Base-by-base conservation (phyloP, 2,113 vertebrate species). In the Tricholaema leucomelas region DNA sequence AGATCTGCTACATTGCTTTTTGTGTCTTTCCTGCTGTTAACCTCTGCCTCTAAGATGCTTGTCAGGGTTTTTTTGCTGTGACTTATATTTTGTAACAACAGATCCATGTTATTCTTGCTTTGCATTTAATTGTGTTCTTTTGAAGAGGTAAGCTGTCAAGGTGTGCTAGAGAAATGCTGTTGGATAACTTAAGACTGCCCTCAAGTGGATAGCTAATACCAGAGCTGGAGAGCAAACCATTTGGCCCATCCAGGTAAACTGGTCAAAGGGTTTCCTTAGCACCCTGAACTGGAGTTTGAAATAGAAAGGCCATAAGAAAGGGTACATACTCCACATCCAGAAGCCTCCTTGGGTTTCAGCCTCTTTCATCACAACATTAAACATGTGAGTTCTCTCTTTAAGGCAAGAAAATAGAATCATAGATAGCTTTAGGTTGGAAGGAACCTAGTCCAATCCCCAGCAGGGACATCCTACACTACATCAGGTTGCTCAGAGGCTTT, bases 181-280 rank as follows among this genome's bases (percentile, higher is more conserved):
- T 77, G 67, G 27, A 30, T 59, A 87, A 71, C 84, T 87, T 72
- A 73, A 78, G 91, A 17, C 78, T 94, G 94, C 93, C 94, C 93
- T 96, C 91, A 84, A 56, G 92, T 92, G 94, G 94, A 64, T 52
- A 73, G 46, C 52, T 87, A 52, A 71, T 31, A 64, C 18, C 23
- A 59, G 23, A 28, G 73, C 52, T 63, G 24, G 38, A 50, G 44
- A 81, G 40, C 24, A 85, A 60, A 77, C 17, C 2, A 23, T 54
- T 76, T 84, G 59, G 13, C 20, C 16, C 6, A 5, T 55, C 52
- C 52, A 64, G 12, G 33, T 65, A 36, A 82, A 12, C 10, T 70
- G 25, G 9, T 66, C 21, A 33, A 50, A 75, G 50, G 24, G 15
- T 75, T 88, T 90, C 23, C 59, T 69, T 75, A 84, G 38, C 30